Base-by-base conservation (phyloP, 2,797 vertebrate genomes). In the Percopsis omiscomaycus region DNA sequence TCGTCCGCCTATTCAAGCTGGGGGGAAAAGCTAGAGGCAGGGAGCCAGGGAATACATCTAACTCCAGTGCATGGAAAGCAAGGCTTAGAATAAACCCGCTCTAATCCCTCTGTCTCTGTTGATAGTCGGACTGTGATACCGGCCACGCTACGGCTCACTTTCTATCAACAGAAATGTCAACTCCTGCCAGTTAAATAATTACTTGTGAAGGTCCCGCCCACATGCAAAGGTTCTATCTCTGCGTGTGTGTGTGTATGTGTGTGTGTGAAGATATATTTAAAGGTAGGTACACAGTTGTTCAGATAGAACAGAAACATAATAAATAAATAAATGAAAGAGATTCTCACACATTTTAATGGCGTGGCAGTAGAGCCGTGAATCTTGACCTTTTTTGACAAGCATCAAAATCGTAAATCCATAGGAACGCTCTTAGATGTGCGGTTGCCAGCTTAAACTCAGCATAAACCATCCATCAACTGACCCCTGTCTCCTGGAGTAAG, bases 41-140 rank as follows among this genome's bases (percentile, higher is more conserved):
- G 42, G 48, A 59, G 55, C 55, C 46, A 49, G 46, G 2, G 60
- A 63, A 70, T 73, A 42, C 61, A 78, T 77, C 79, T 62, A 76
- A 16, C 53, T 59, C 56, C 52, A 10, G 32, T 69, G 57, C 76
- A 79, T 72, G 75, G 70, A 78, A 78, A 83, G 82, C 66, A 71
- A 69, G 84, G 76, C 68, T 80, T 77, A 75, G 71, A 54, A 32
- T 71, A 75, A 80, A 10, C 81, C 76, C 66, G 47, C 64, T 72
- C 54, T 82, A 77, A 85, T 83, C 76, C 73, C 55, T 68, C 54
- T 47, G 50, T 68, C 14, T 70, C 79, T 79, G 80, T 59, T 80
- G 75, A 82, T 73, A 68, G 79, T 66, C 12, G 60, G 46, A 61
- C 42, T 55, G 59, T 57, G 66, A 73, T 69, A 75, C 70, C 56